Evolutionary conservation across 2,113 vertebrate species (phyloP).

Genomic region (Zapornia atra): DNA sequence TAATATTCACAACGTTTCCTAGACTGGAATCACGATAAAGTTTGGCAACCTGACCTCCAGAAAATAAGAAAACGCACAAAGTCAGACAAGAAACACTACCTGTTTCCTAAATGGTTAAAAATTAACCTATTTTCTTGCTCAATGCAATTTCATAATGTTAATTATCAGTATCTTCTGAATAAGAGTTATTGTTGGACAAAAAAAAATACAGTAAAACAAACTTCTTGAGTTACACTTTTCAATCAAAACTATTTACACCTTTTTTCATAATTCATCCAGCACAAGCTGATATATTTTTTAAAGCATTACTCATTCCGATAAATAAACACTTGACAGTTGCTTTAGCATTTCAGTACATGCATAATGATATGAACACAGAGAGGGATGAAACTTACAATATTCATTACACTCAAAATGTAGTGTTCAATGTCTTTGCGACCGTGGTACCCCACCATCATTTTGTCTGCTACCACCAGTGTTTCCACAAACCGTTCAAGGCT

Average conservation of each 20-base stretch:
- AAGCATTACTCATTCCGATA: background rate
- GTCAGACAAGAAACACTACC: conserved; percentile 89
- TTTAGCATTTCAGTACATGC: background rate
- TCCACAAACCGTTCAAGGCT: conserved; percentile 96
- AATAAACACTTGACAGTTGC: background rate
- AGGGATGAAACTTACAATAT: conserved; percentile 99
- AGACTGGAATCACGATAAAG: conserved; percentile 99
- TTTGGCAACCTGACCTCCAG: conserved; percentile 99
- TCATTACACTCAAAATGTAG: conserved; percentile 99
- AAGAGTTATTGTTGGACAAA: background rate
- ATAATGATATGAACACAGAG: conserved; percentile 19
- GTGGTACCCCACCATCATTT: conserved; percentile 99
- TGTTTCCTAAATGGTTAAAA: background rate
- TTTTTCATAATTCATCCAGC: background rate
- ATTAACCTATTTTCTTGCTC: background rate
- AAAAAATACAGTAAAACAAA: background rate
- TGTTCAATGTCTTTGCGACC: conserved; percentile 98
- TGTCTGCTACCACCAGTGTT: conserved; percentile 96
- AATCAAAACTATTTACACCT: background rate
- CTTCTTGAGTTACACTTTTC: background rate
- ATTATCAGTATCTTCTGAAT: background rate
- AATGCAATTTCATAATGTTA: background rate
- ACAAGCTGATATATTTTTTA: background rate
- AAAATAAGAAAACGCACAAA: conserved; percentile 99
- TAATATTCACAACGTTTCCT: conserved; percentile 99